These are phyloP conservation scores for Cheilosia soror DNA, from an alignment of 2,888 invertebrate genomes.

Conservation along the genomic window DNA sequence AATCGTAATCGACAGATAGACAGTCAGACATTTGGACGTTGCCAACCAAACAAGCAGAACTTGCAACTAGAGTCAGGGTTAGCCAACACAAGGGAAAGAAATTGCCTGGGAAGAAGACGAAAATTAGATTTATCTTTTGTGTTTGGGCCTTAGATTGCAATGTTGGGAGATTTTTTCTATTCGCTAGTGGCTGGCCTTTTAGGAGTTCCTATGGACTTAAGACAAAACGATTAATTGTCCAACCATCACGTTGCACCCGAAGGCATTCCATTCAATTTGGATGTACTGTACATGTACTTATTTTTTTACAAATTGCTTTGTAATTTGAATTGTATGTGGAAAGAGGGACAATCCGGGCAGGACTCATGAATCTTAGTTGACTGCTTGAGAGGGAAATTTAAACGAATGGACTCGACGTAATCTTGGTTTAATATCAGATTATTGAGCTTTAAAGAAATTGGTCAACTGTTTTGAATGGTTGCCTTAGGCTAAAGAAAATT, in stretches of 20 bases:
- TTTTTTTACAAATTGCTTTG: slow-evolving; percentile 63
- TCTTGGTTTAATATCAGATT: not conserved
- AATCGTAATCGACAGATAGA: slow-evolving; percentile 74
- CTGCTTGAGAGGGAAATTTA: slow-evolving; percentile 5
- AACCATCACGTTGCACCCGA: slow-evolving; percentile 72
- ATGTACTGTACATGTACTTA: slow-evolving; percentile 25
- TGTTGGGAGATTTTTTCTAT: slow-evolving; percentile 44
- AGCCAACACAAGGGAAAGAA: slow-evolving; percentile 57
- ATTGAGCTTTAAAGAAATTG: slow-evolving; percentile 1
- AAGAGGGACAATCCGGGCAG: slow-evolving; percentile 14
- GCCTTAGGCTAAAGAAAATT: no score
- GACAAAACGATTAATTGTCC: slow-evolving; percentile 72
- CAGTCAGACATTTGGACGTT: slow-evolving; percentile 69
- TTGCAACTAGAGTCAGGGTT: slow-evolving; percentile 35
- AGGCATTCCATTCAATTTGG: slow-evolving; percentile 68
- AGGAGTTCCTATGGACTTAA: slow-evolving; percentile 58
- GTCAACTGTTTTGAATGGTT: not conserved
- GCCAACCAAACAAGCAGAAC: slow-evolving; percentile 43
- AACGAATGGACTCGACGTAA: slow-evolving; percentile 7
- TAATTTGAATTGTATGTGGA: slow-evolving; percentile 52
- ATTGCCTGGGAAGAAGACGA: slow-evolving; percentile 71
- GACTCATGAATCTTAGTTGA: slow-evolving; percentile 25
- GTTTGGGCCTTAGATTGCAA: slow-evolving; percentile 57
- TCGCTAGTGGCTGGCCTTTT: slow-evolving; percentile 40
- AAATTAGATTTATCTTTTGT: slow-evolving; percentile 75